phyloP scores from a whole-genome alignment of 1,140 invertebrate genomes.

The Heliconius hermathena region DNA sequence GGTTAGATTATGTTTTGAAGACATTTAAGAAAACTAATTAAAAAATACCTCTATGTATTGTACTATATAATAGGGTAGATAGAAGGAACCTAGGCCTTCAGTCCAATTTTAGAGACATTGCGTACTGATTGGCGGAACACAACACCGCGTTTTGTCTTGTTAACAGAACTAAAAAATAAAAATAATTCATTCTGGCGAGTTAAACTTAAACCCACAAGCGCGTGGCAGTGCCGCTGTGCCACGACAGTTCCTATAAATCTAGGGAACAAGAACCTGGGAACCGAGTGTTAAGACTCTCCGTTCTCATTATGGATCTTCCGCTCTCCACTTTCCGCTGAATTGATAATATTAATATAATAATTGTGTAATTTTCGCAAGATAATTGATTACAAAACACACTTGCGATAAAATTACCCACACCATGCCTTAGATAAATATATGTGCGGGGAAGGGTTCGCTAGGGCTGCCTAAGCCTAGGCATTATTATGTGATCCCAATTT shows the following conservation, averaged over 20 bases:
- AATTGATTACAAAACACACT: slow-evolving; percentile 11
- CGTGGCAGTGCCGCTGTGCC: background rate
- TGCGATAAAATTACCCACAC: slow-evolving; percentile 4
- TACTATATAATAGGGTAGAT: no score
- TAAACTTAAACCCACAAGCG: background rate
- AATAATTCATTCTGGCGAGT: background rate
- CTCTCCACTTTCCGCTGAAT: no score
- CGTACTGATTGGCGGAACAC: background rate
- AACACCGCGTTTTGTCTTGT: background rate
- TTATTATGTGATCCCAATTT: no score
- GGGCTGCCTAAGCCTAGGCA: background rate
- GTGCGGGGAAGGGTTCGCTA: background rate
- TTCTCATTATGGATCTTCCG: no score
- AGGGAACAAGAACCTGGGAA: no score
- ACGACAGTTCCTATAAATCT: background rate
- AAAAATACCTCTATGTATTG: no score
- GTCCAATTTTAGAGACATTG: background rate
- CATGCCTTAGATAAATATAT: background rate
- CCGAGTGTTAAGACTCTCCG: no score
- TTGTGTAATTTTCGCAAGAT: background rate
- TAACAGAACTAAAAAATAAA: background rate
- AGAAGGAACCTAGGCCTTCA: background rate
- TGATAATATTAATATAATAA: background rate
- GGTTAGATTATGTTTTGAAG: no score
- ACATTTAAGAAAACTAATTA: no score